Evolutionary conservation across 2,797 vertebrate species (phyloP), one percentile per base, ranked within the genome.

Genomic region (Anabacerthia variegaticeps): DNA sequence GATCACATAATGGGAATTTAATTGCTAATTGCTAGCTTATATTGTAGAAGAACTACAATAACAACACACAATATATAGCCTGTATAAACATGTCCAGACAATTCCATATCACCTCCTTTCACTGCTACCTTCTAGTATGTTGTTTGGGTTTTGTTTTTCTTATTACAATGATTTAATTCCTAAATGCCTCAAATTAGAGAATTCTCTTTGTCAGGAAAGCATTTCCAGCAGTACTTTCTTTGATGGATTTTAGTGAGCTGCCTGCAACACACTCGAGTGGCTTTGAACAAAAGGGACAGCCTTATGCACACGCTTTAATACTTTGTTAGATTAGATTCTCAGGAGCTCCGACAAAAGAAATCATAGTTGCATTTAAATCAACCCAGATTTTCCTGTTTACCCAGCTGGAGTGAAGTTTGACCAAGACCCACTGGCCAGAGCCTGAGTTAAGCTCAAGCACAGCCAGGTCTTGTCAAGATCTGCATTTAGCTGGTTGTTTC

Each of bases 1-100:
- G 97, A 97, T 97, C 85, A 85, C 83, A 91, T 98, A 98, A 98
- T 96, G 96, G 96, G 88, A 97, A 97, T 97, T 97, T 97, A 97
- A 97, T 96, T 97, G 96, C 94, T 95, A 98, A 97, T 96, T 96
- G 93, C 93, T 91, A 93, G 88, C 84, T 96, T 97, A 92, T 92
- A 93, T 77, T 93, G 85, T 46, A 73, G 95, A 97, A 85, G 72
- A 93, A 93, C 59, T 76, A 67, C 61, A 94, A 18, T 77, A 91
- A 91, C 81, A 87, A 39, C 54, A 73, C 32, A 87, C 65, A 90
- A 93, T 85, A 95, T 92, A 82, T 71, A 87, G 68, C 78, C 85
- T 62, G 22, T 51, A 67, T 90, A 93, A 95, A 95, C 55, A 86
- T 73, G 89, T 62, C 83, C 82, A 84, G 91, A 79, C 30, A 74